Base-by-base conservation (phyloP, 1,140 invertebrate species). In the Lepidurus apus region DNA sequence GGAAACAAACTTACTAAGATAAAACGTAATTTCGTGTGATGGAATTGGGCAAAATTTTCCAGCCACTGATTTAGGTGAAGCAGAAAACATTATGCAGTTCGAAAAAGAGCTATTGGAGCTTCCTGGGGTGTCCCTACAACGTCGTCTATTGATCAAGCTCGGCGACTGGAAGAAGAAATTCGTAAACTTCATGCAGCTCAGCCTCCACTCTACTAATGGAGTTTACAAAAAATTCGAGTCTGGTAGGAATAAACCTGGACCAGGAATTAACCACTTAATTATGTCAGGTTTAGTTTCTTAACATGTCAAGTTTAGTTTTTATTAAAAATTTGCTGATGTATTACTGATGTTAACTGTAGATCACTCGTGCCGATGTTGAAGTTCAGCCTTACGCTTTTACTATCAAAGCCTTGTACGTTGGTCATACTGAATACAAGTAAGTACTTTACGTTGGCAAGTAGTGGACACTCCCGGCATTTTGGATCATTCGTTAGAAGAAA, bases 61-160 rank as follows among this genome's bases (percentile, higher is more conserved):
- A 78, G 10, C 53, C n/a, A 43, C 21, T 77, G 24, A 13, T 81
- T 7, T 81, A 93, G 91, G 88, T 84, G 92, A 93, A 86, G 92
- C 92, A 45, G 91, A 93, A 84, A 91, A 92, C 83, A 92, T 93
- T 75, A 88, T 93, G 86, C 89, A 91, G 77, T 90, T 91, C 82
- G 92, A 93, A 83, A 83, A 85, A 43, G 88, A 91, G 53, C 83
- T 91, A 73, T 83, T 93, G 6, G 87, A 89, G 78, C 84, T 91
- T 81, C 92, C 92, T 1, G 89, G 90, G 91, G 91, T 5, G 84
- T 92, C 8, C 92, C 92, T 42, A 90, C 90, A 0, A 88, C 90
- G 1, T 87, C 90, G 0, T 87, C 88, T 8, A 88, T 92, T 73
- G 91, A n/a, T n/a, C n/a, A n/a, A n/a, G n/a, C n/a, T n/a, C n/a